Percentiles rank a stretch among this genome's conserved stretches.
These are phyloP conservation scores for Ligdia adustata DNA, from an alignment of 2,888 invertebrate genomes.

Conservation along the genomic window DNA sequence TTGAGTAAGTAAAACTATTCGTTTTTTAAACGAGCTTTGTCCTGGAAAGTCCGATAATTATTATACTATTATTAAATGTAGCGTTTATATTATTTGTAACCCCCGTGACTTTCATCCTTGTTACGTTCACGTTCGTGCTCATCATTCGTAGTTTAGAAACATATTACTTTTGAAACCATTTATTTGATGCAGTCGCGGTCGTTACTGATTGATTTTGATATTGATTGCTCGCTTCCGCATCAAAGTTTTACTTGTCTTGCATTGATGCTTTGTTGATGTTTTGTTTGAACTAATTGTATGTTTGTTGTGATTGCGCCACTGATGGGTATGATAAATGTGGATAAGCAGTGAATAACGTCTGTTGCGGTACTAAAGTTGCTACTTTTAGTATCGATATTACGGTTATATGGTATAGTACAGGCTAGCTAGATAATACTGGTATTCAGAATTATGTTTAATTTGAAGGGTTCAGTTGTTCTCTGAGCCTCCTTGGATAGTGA, in stretches of 20 bases:
- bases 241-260: conserved; percentile 24
- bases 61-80: too few relatives aligned
- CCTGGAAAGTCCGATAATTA: too few relatives aligned
- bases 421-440: too few relatives aligned
- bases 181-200: conserved; percentile 68
- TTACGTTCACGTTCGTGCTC: conserved; percentile 39
- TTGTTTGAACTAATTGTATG: conserved; percentile 47
- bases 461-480: too few relatives aligned
- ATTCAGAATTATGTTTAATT: too few relatives aligned
- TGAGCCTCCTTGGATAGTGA: too few relatives aligned
- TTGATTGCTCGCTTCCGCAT: conserved; percentile 78
- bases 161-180: conserved; percentile 74
- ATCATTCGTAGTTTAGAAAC: conserved; percentile 56
- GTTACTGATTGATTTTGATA: conserved; percentile 72
- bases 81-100: too few relatives aligned
- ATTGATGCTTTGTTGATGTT: conserved; percentile 26
- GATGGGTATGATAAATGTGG: conserved; percentile 15
- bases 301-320: conserved; percentile 33
- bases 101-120: conserved; percentile 2
- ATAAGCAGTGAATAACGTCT: neutral
- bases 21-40: too few relatives aligned
- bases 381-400: too few relatives aligned
- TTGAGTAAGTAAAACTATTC: too few relatives aligned
- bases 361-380: too few relatives aligned
- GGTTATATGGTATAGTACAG: too few relatives aligned